phyloP scores from a whole-genome alignment of 2,888 invertebrate species.

The Chaitophorus viminalis region DNA sequence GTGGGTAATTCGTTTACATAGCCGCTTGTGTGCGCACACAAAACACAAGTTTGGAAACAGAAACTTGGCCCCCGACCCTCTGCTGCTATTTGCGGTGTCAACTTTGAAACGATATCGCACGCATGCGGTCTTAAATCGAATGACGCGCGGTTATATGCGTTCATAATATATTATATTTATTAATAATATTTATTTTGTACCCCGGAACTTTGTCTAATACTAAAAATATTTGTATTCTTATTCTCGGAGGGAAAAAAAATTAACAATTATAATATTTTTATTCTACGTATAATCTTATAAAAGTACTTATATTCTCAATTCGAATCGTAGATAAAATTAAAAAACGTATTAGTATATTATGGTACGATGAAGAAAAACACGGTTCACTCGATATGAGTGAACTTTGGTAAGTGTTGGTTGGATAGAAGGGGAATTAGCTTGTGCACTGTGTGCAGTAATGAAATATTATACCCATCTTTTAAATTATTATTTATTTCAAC shows the following conservation, averaged over 20 bases:
- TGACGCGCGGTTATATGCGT: not conserved
- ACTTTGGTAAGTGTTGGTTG: too few relatives aligned
- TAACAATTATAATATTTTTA: too few relatives aligned
- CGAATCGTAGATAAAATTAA: too few relatives aligned
- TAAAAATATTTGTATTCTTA: not conserved
- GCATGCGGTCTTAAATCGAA: not conserved
- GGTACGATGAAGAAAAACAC: too few relatives aligned
- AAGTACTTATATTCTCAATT: too few relatives aligned
- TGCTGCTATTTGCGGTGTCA: slow-evolving; percentile 5
- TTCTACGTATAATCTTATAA: too few relatives aligned
- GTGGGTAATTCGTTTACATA: slow-evolving; percentile 39
- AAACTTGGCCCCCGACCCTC: not conserved
- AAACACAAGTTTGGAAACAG: slow-evolving; percentile 27
- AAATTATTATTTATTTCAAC: slow-evolving; percentile 15
- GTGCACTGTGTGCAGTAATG: not conserved
- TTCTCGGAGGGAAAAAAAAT: too few relatives aligned
- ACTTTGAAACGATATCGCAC: slow-evolving; percentile 10
- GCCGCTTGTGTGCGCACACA: not conserved
- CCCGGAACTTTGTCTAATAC: not conserved
- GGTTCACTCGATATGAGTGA: too few relatives aligned
- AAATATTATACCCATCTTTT: slow-evolving; percentile 3
- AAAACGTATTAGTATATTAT: too few relatives aligned
- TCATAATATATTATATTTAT: not conserved
- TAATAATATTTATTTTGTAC: too few relatives aligned
- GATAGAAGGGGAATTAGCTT: too few relatives aligned